Evolutionary conservation across 2,888 invertebrate species (phyloP), one percentile per base, ranked within the genome.

Genomic region (Pyralis farinalis): DNA sequence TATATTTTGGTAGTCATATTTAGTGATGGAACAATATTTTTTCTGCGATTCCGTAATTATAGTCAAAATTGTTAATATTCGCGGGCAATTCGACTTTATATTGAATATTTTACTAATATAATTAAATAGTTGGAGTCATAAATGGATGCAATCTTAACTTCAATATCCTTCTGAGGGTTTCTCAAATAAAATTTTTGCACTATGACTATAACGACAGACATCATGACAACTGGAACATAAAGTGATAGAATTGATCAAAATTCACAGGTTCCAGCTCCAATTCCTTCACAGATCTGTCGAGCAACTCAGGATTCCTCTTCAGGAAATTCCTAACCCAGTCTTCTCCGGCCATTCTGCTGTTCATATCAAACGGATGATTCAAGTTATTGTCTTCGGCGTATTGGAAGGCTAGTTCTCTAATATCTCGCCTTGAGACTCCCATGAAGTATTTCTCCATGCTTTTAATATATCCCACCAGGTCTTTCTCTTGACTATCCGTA

Each of bases 271-370:
- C 86, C 53, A 84, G 52, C 29, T 81, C 82, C 29, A 61, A 67
- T 20, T 87, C 86, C 46, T 69, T 74, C 27, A 81, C 81, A 4
- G 85, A 65, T 50, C 66, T 80, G 39, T 85, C 76, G 22, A 82
- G 58, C 21, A 88, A 63, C 49, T 88, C 88, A 0, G 88, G 85
- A 47, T 90, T 85, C 42, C 89, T 62, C 44, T 88, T 89, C 12
- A 90, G 60, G 61, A 90, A 90, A 49, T 88, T 88, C 51, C 84
- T 74, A 10, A 90, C 83, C 90, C 90, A 90, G 50, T 89, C 88
- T 51, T 85, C 82, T 12, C 90, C 90, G 0, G 90, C 90, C 85
- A 89, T 89, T 37, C 85, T 67, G 29, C 79, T 73, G 67, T 88
- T 86, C 1, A 78, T 76, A 40, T 88, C 88, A 49, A 88, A 89